These are phyloP conservation scores for Delichon dasypus DNA, from an alignment of 2,797 vertebrate genomes.

Conservation along the genomic window DNA sequence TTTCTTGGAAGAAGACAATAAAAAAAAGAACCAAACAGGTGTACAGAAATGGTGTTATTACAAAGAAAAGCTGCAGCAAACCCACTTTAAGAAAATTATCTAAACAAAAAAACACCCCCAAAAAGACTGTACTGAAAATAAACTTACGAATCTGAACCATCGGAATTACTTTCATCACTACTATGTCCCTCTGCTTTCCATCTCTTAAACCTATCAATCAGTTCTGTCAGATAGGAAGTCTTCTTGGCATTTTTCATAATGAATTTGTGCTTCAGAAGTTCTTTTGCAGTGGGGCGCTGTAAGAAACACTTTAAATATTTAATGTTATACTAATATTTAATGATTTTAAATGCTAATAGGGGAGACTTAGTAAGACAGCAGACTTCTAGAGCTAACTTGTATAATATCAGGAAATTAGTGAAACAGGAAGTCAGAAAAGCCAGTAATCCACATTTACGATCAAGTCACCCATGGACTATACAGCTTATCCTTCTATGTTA, in stretches of 20 bases:
- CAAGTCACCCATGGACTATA: not conserved
- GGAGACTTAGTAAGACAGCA: not conserved
- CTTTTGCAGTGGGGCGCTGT: conserved; percentile 82
- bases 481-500: not conserved
- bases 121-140: not conserved
- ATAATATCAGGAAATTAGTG: not conserved
- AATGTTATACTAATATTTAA: not conserved
- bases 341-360: not conserved
- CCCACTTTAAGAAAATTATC: not conserved
- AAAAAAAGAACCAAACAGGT: not conserved
- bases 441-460: not conserved
- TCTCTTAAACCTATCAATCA: conserved; percentile 86
- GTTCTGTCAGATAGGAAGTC: conserved; percentile 83
- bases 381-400: not conserved
- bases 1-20: not conserved
- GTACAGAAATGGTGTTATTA: not conserved
- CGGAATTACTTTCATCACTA: conserved; percentile 84
- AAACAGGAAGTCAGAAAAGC: conserved; percentile 35
- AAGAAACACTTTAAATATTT: conserved; percentile 41
- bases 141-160: conserved; percentile 86
- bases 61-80: not conserved
- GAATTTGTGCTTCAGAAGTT: conserved; percentile 85
- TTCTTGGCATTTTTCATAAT: conserved; percentile 85
- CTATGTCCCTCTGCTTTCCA: conserved; percentile 88
- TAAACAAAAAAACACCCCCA: not conserved